phyloP scores from a whole-genome alignment of 2,113 vertebrate species.

The Haliaeetus leucogaster region DNA sequence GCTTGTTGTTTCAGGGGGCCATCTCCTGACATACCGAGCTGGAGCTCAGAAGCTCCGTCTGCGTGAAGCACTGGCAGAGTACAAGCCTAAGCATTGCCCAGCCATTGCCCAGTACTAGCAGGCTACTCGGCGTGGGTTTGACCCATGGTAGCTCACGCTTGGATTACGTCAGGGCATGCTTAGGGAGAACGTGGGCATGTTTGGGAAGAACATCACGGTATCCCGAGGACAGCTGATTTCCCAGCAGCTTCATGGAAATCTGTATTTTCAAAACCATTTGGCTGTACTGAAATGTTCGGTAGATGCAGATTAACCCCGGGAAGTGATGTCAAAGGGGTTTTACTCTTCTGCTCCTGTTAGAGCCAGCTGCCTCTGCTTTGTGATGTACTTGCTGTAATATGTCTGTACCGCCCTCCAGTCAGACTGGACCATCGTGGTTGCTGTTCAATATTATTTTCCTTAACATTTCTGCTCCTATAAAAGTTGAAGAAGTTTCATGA shows the following conservation, averaged over 20 bases:
- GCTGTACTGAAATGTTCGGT: neutral
- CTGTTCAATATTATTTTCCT: neutral
- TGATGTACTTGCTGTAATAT: neutral
- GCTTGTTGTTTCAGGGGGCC: neutral
- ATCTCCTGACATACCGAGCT: neutral
- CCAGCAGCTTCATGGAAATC: neutral
- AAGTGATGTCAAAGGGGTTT: neutral
- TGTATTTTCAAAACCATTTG: neutral
- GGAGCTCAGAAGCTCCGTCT: neutral
- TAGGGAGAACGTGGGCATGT: neutral
- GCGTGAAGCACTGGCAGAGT: rapidly evolving
- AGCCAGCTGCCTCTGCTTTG: neutral
- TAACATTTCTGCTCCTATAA: neutral
- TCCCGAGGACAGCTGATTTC: neutral
- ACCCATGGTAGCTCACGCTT: neutral
- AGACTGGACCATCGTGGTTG: neutral
- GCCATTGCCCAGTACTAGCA: neutral
- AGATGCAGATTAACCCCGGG: neutral
- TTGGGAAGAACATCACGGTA: neutral
- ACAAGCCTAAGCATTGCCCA: neutral
- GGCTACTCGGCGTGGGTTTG: neutral
- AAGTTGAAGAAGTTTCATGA: neutral
- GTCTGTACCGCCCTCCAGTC: neutral
- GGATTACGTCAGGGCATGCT: neutral
- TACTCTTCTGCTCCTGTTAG: neutral